A percentile compares a stretch with the other conserved stretches of the same genome.
These are phyloP conservation scores for Pempheris klunzingeri DNA, from an alignment of 2,797 vertebrate species.

Conservation along the genomic window DNA sequence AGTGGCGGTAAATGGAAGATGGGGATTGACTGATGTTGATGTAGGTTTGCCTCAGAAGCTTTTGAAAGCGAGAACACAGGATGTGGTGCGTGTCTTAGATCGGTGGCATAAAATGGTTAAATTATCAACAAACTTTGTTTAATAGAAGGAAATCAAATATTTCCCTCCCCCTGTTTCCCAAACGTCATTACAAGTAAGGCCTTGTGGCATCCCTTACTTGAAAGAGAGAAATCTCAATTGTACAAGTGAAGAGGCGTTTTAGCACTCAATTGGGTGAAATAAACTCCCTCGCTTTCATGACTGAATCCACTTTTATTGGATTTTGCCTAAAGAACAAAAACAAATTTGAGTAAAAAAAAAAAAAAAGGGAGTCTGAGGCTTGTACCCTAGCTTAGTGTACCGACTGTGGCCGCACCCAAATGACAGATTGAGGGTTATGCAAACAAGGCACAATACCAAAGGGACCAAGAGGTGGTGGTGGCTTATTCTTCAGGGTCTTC, in stretches of 20 bases:
- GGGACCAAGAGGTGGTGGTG: constrained; percentile 37
- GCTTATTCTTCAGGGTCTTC: constrained; percentile 52
- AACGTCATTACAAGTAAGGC: constrained; percentile 61
- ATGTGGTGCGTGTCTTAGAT: constrained; percentile 4
- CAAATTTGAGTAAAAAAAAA: constrained; percentile 41
- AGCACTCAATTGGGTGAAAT: constrained; percentile 65
- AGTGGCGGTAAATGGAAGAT: constrained; percentile 42
- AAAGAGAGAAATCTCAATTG: constrained; percentile 61
- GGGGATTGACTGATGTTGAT: constrained; percentile 31
- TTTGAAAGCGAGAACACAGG: constrained; percentile 13
- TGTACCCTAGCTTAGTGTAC: constrained; percentile 18
- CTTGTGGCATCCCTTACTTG: constrained; percentile 49
- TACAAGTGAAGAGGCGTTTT: constrained; percentile 62
- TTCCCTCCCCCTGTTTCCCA: constrained; percentile 25
- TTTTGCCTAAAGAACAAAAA: constrained; percentile 69
- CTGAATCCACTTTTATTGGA: constrained; percentile 70
- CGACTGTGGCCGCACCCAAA: constrained; percentile 29
- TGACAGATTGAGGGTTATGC: constrained; percentile 71
- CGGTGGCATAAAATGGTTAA: constrained; percentile 31
- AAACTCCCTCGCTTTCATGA: constrained; percentile 59
- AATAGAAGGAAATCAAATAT: constrained; percentile 55
- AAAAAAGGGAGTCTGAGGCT: constrained; percentile 27
- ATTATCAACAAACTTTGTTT: constrained; percentile 52
- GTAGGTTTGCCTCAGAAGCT: constrained; percentile 17
- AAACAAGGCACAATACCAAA: constrained; percentile 63